Base-by-base conservation (phyloP, 2,888 invertebrate species). In the Drosophila falleni region DNA sequence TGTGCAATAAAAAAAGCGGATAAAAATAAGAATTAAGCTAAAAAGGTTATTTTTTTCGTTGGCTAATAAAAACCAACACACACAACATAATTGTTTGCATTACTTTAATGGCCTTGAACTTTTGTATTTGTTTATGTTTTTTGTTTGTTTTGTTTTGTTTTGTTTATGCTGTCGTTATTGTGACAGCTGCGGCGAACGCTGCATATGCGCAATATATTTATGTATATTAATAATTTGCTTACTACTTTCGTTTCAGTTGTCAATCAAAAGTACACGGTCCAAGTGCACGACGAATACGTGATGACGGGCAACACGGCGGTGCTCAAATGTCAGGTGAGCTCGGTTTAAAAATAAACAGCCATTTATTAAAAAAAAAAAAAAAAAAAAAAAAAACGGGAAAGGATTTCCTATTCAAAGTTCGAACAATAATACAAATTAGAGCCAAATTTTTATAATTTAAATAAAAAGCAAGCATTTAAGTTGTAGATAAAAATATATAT, bases 251-350 rank as follows among this genome's bases (percentile, higher is more conserved):
- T 88, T 91, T 90, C 94, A 97, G 97, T 96, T 89, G 94, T 97
- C 74, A 96, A 95, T 91, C 96, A 96, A 90, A 96, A 96, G 85
- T 98, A 97, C 94, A 96, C 97, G 82, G 96, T 98, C 53, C 96
- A 96, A 93, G 97, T 98, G 78, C 96, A 97, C 80, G 97, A 98
- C 92, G 97, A 97, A 91, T 97, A 97, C 93, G 97, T 97, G 90
- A 97, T 97, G 93, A 95, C 96, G 64, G 98, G 98, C 61, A 98
- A 98, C 93, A 97, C 97, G 11, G 98, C 97, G 3, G 96, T 98
- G 72, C 94, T 98, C 77, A 96, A 96, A 90, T 98, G 98, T 93
- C 95, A 96, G 90, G 93, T 93, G 78, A 91, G 90, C n/a, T 1
- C 11, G 10, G n/a, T n/a, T n/a, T n/a, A n/a, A n/a, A n/a, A n/a